Percentiles rank a stretch among this genome's conserved stretches.
Conservation (phyloP, 2,113 vertebrate genomes). For the Sarotherodon lohbergeri region DNA sequence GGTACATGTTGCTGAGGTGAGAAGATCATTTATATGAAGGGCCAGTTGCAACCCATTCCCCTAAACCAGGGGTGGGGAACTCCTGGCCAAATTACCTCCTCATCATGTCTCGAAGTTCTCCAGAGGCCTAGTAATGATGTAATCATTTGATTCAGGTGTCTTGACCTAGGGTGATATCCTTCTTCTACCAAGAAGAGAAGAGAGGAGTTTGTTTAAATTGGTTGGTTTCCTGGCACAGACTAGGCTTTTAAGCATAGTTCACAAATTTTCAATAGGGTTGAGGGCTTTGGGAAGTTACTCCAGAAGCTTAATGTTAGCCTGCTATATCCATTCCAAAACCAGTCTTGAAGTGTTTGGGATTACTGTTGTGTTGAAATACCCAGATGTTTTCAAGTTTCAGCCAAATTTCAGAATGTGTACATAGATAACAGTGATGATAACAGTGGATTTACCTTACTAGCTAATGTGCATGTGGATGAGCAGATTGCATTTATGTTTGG, state of each 20-base stretch:
- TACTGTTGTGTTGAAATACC: not conserved
- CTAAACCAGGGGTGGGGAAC: not conserved
- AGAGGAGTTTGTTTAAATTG: not conserved
- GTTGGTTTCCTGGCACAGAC: not conserved
- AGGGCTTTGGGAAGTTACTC: not conserved
- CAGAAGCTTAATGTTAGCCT: not conserved
- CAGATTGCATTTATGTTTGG: not conserved
- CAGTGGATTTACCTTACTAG: not conserved
- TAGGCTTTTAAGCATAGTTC: not conserved
- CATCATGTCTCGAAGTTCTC: not conserved
- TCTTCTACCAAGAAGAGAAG: not conserved
- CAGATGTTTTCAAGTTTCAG: not conserved
- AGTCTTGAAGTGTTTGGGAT: not conserved
- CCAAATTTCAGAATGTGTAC: not conserved
- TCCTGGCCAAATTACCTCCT: not conserved
- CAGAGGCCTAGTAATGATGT: not conserved
- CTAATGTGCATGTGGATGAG: not conserved
- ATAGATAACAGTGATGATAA: not conserved
- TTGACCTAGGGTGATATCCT: not conserved
- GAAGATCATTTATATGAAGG: not conserved
- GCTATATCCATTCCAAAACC: not conserved
- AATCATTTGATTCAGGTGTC: not conserved
- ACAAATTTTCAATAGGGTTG: not conserved
- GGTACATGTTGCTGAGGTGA: slow-evolving; percentile 85
- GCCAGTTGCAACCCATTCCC: not conserved